phyloP scores from a whole-genome alignment of 2,888 invertebrate species.

The Craniophora ligustri region DNA sequence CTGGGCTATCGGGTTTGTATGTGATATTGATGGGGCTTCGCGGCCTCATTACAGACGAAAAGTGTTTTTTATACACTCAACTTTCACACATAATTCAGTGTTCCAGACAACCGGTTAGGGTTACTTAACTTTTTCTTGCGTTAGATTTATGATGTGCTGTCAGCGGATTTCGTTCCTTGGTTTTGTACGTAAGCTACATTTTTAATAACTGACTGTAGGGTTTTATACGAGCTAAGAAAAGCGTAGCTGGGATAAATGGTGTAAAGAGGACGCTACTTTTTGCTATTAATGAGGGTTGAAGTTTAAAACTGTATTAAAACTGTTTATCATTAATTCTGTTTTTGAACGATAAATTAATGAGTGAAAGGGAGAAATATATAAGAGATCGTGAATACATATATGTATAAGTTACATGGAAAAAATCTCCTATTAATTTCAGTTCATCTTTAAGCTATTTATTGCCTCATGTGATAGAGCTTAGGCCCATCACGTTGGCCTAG shows the following conservation, averaged over 20 bases:
- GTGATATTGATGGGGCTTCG: slow-evolving; percentile 41
- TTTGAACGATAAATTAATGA: no score
- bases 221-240: not conserved
- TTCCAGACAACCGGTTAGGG: not conserved
- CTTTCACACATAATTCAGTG: slow-evolving; percentile 17
- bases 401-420: no score
- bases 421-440: no score
- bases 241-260: not conserved
- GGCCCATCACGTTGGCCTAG: no score
- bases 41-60: slow-evolving; percentile 25
- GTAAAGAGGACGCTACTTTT: no score
- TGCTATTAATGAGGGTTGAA: no score
- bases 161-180: slow-evolving; percentile 1
- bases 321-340: no score
- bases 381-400: no score
- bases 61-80: slow-evolving; percentile 35
- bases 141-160: slow-evolving; percentile 12
- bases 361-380: no score
- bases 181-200: not conserved
- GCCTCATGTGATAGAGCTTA: no score
- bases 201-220: not conserved
- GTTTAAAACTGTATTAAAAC: no score
- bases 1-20: slow-evolving; percentile 33
- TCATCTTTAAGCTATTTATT: no score
- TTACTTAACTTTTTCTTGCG: slow-evolving; percentile 6